A percentile compares a stretch with the other conserved stretches of the same genome.
Conservation (phyloP, 2,797 vertebrate species). For the Pseudocheirus occidentalis region DNA sequence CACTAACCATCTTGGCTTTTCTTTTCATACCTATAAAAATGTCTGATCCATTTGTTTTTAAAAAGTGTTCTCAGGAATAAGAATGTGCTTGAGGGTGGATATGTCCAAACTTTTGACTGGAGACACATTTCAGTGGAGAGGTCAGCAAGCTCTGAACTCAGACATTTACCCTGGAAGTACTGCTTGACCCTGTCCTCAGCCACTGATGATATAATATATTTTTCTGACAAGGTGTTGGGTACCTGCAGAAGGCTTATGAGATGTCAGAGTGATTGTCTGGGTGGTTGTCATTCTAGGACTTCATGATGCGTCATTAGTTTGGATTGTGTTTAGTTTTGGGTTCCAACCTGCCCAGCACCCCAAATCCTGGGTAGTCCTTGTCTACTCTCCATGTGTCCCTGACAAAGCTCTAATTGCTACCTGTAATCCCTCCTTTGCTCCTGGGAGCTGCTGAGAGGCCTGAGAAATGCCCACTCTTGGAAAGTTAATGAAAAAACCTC, state of each 20-base stretch:
- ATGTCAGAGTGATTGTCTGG: neutral
- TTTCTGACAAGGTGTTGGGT: neutral
- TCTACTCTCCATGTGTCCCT: neutral
- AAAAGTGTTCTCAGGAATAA: constrained; percentile 75
- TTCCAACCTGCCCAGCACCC: neutral
- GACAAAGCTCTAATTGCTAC: neutral
- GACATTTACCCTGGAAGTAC: constrained; percentile 21
- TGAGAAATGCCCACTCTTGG: neutral
- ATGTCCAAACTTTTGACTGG: constrained; percentile 64
- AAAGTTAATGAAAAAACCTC: neutral
- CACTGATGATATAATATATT: neutral
- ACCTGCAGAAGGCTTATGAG: neutral
- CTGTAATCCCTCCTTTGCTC: neutral
- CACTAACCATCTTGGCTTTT: constrained; percentile 76
- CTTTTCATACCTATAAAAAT: constrained; percentile 79
- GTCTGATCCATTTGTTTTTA: constrained; percentile 76
- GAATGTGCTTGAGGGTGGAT: constrained; percentile 68
- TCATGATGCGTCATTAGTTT: neutral
- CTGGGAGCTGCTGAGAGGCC: neutral
- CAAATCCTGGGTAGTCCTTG: neutral
- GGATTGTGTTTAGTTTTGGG: neutral
- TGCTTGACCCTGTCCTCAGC: neutral
- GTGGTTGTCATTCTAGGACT: neutral
- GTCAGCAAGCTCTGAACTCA: constrained; percentile 41
- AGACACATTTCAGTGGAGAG: constrained; percentile 62